phyloP scores from a whole-genome alignment of 2,113 vertebrate species.

The Hippolais icterina region DNA sequence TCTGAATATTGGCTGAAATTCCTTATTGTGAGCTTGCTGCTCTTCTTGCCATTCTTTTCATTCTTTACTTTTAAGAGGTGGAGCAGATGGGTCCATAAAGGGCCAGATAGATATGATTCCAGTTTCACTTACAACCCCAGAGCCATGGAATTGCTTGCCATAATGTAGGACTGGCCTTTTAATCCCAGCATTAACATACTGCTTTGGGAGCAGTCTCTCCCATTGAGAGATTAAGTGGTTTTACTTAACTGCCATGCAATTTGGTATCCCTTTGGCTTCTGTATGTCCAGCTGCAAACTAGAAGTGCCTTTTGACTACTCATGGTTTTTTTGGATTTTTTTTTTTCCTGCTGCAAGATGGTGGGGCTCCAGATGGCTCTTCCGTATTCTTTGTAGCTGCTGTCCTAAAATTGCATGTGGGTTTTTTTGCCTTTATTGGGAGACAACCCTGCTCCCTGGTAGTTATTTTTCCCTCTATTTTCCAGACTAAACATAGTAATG shows the following conservation, averaged over 20 bases:
- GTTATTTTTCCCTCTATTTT: not conserved
- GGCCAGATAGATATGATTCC: not conserved
- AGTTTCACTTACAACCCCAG: not conserved
- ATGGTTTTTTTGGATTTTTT: not conserved
- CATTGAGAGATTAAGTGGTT: not conserved
- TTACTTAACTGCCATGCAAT: not conserved
- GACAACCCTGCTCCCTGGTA: not conserved
- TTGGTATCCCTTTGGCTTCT: not conserved
- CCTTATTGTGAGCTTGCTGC: not conserved
- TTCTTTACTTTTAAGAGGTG: not conserved
- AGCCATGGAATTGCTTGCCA: not conserved
- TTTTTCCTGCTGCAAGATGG: not conserved
- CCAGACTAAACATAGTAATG: not conserved
- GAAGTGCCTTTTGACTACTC: not conserved
- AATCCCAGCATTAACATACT: not conserved
- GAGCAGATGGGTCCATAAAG: not conserved
- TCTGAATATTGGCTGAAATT: not conserved
- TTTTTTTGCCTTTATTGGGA: not conserved
- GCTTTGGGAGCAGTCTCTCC: not conserved
- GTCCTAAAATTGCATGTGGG: not conserved
- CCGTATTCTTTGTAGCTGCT: not conserved
- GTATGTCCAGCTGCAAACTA: not conserved
- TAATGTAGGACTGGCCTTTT: not conserved
- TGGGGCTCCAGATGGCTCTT: not conserved
- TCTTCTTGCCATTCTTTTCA: not conserved